These are phyloP conservation scores for Cecidostiba fungosa DNA, from an alignment of 2,888 invertebrate genomes.

Conservation along the genomic window DNA sequence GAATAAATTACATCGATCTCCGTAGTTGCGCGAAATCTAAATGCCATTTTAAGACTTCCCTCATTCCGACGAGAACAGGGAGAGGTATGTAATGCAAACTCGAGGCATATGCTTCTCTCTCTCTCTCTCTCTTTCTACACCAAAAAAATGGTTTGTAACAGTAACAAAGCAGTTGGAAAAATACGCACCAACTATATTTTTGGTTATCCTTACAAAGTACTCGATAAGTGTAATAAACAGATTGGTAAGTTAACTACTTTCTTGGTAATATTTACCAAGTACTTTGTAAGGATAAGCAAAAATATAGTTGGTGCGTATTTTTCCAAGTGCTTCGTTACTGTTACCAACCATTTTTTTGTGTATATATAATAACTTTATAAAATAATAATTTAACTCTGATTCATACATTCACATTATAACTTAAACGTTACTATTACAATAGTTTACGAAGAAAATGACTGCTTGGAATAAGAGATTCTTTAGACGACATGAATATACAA, in stretches of 20 bases:
- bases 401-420: conserved; percentile 20
- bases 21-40: conserved; percentile 30
- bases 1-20: conserved; percentile 50
- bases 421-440: conserved; percentile 25
- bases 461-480: conserved; percentile 61
- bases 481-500: not conserved
- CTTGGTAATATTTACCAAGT: no score
- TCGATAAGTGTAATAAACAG: no score
- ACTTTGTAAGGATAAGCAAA: no score
- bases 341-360: no score
- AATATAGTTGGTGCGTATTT: no score
- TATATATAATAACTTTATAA: conserved; percentile 27
- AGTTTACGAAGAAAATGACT: conserved; percentile 30
- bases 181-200: no score
- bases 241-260: no score
- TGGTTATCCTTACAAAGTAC: no score
- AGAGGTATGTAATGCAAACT: not conserved
- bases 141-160: no score
- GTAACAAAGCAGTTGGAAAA: no score
- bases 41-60: conserved; percentile 42
- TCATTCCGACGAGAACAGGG: conserved; percentile 38
- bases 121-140: no score
- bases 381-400: conserved; percentile 34
- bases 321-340: no score
- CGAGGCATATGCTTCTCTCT: not conserved